Percentiles rank a stretch among this genome's conserved stretches.
phyloP scores from a whole-genome alignment of 2,888 invertebrate genomes.

The Drosophila prolongata region DNA sequence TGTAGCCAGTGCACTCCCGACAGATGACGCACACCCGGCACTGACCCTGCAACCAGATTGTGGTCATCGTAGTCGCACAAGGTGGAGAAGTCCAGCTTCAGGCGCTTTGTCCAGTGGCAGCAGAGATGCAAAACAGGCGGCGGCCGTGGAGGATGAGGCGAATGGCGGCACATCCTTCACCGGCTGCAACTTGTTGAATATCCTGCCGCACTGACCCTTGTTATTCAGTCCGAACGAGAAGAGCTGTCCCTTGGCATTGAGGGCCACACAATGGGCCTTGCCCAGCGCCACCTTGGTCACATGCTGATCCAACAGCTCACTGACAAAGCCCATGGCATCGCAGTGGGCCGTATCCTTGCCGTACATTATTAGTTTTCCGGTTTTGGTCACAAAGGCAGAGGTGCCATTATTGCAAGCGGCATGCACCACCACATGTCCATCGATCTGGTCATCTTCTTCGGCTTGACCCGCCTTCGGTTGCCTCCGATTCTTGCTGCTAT shows the following conservation, averaged over 20 bases:
- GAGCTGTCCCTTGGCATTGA: constrained; percentile 94
- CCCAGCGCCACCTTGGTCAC: constrained; percentile 93
- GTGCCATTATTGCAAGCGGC: constrained; percentile 98
- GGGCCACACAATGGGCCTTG: constrained; percentile 97
- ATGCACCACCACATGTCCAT: constrained; percentile 92
- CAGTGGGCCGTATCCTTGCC: constrained; percentile 96
- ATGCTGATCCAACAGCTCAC: constrained; percentile 90
- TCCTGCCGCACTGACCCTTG: constrained; percentile 98
- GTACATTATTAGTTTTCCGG: constrained; percentile 96
- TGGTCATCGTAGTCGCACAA: constrained; percentile 86
- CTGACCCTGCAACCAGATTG: constrained; percentile 84
- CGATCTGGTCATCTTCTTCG: constrained; percentile 95
- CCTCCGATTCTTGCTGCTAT: constrained; percentile 91
- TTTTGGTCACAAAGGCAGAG: constrained; percentile 95
- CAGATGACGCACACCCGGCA: constrained; percentile 91
- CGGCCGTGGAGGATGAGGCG: constrained; percentile 48
- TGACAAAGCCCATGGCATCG: constrained; percentile 90
- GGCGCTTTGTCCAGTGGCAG: constrained; percentile 68
- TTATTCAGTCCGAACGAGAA: constrained; percentile 99
- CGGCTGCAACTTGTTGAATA: constrained; percentile 87
- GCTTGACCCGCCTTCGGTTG: constrained; percentile 96
- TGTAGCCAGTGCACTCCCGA: constrained; percentile 96
- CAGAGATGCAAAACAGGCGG: constrained; percentile 53
- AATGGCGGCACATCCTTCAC: constrained; percentile 65
- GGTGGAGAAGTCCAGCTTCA: constrained; percentile 82